Percentiles rank a stretch among this genome's conserved stretches.
These are phyloP conservation scores for Varanus komodoensis DNA, from an alignment of 2,113 vertebrate species.

Conservation along the genomic window DNA sequence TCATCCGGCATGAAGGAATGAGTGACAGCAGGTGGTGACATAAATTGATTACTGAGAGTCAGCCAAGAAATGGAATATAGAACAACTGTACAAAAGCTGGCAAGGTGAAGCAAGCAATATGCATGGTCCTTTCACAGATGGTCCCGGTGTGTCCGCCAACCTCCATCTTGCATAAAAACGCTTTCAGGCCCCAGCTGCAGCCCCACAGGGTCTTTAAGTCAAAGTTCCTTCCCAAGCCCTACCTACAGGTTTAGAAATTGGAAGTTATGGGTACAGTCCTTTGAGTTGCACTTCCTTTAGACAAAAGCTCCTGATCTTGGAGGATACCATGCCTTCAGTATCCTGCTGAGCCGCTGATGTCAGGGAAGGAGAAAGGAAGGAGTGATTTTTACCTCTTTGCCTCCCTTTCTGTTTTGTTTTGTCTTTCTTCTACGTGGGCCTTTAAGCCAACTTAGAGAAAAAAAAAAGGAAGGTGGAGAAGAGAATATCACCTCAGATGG, in stretches of 20 bases:
- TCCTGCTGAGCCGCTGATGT: too few species aligned
- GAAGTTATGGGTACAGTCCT: not conserved
- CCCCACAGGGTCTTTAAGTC: not conserved
- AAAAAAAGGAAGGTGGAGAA: too few species aligned
- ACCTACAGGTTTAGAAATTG: not conserved
- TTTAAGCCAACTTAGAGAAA: too few species aligned
- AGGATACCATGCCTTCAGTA: too few species aligned
- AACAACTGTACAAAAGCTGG: constrained; percentile 8
- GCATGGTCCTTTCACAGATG: not conserved
- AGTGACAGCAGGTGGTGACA: not conserved
- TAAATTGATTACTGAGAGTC: not conserved
- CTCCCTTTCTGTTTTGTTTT: too few species aligned
- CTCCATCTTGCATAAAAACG: not conserved
- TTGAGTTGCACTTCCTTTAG: too few species aligned
- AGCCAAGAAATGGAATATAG: not conserved
- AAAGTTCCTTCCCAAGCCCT: not conserved
- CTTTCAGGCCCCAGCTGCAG: not conserved
- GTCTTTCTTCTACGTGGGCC: too few species aligned
- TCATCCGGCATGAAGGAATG: not conserved
- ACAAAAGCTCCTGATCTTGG: too few species aligned
- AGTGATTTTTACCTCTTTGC: too few species aligned
- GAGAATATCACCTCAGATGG: too few species aligned
- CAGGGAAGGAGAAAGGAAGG: too few species aligned
- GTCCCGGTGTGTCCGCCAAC: not conserved
- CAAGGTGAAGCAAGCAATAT: not conserved